These are phyloP conservation scores for Nyctibius bracteatus DNA, from an alignment of 2,113 vertebrate genomes.

Conservation along the genomic window DNA sequence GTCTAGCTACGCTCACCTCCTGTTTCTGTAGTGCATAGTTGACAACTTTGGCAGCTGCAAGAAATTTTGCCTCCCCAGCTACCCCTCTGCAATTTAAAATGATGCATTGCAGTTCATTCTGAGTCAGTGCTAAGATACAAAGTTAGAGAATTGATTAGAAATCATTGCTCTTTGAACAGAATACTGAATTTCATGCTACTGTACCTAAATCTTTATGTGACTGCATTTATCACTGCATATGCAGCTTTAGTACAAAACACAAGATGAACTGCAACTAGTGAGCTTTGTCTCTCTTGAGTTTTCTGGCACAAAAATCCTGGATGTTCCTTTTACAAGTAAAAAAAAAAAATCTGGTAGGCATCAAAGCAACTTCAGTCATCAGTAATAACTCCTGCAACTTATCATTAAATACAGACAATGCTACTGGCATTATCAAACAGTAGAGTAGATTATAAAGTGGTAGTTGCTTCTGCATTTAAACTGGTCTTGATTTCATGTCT, in stretches of 20 bases:
- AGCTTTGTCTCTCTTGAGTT: not conserved
- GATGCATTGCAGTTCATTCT: not conserved
- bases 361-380: not conserved
- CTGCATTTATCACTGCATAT: not conserved
- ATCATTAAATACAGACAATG: not conserved
- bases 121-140: not conserved
- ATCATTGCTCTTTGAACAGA: not conserved
- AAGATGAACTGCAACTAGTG: not conserved
- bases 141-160: not conserved
- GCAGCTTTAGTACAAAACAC: not conserved
- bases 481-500: not conserved
- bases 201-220: not conserved
- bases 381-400: not conserved
- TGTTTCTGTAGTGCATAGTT: rapidly evolving
- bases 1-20: not conserved
- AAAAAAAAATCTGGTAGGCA: not conserved
- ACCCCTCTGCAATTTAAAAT: not conserved
- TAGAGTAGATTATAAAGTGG: not conserved
- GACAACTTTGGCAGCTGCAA: not conserved
- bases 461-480: not conserved
- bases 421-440: not conserved
- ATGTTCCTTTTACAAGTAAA: not conserved
- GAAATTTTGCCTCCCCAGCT: not conserved
- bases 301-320: not conserved
- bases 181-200: not conserved